Conservation (phyloP, 37 sponge, comb jelly and placozoan species). For the Ephydatia muelleri region DNA sequence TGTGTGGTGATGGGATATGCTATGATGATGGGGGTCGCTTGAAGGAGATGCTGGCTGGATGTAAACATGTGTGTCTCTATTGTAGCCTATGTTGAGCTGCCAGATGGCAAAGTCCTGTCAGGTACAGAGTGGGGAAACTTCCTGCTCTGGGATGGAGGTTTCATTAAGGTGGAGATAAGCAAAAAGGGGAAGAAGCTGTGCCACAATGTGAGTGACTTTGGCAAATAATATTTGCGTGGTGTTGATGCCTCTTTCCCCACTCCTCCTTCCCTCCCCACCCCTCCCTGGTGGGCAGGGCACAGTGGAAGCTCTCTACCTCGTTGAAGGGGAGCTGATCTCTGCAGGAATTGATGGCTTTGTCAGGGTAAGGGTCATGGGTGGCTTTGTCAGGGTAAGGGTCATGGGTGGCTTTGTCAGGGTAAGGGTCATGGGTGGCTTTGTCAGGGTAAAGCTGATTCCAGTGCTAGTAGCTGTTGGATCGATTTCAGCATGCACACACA, state of each 20-base stretch:
- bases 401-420: not conserved
- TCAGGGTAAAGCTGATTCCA: not conserved
- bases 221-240: not conserved
- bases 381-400: not conserved
- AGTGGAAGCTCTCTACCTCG: constrained; percentile 90
- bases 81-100: constrained; percentile 95
- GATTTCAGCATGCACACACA: not conserved
- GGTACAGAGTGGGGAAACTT: constrained; percentile 99
- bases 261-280: not conserved
- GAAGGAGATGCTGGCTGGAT: not conserved
- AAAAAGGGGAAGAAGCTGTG: constrained; percentile 91
- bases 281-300: constrained; percentile 54
- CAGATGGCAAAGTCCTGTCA: constrained; percentile 98
- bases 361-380: constrained; percentile 51
- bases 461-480: not conserved
- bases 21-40: no score
- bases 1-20: not conserved
- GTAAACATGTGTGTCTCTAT: not conserved
- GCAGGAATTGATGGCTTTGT: constrained; percentile 93
- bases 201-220: constrained; percentile 70
- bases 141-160: constrained; percentile 99
- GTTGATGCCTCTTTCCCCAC: not conserved
- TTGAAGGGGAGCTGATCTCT: constrained; percentile 98
- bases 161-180: constrained; percentile 96
- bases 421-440: not conserved